Base-by-base conservation (phyloP, 2,797 vertebrate genomes). In the Pseudochirops cupreus region DNA sequence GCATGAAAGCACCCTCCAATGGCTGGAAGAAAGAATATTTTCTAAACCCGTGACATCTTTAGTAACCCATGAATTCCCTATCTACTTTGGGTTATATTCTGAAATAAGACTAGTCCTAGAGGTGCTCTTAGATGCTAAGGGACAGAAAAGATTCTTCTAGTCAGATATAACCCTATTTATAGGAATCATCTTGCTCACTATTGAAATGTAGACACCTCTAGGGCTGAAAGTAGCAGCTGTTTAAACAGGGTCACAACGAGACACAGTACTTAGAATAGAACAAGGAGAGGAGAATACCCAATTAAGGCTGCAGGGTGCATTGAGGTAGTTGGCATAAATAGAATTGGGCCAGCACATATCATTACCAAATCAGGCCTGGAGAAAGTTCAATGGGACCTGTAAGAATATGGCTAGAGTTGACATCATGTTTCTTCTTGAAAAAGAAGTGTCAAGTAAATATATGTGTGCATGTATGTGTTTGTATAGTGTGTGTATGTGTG, bases 221-320 rank as follows among this genome's bases (percentile, higher is more conserved):
- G 59, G 39, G 29, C 54, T 59, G 93, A 94, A 94, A 91, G 46
- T 55, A 53, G 74, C 91, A 62, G 89, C 92, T 93, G 91, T 90
- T 92, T 58, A 92, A 94, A 62, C 29, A 91, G 58, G 53, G 53
- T 56, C n/a, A 54, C 24, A 18, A 14, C 92, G n/a, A 33, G 91
- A 46, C 53, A 57, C 52, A 90, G 87, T 31, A n/a, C 91, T 92
- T 50, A 95, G 82, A 94, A 91, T n/a, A 93, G 53, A 95, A 91
- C 50, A 33, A 55, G 54, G 92, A 56, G n/a, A 91, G 50, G 26
- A 56, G 1, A 14, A 6, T 94, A 92, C 89, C n/a, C 54, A 54
- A 1, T 89, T 58, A 93, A 56, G 31, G 91, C 24, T 93, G 56
- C 1, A 12, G 62, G 33, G 53, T 26, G 46, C 82, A 18, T 46